Conservation (phyloP, 2,888 invertebrate genomes). For the Ellobium chinense region DNA sequence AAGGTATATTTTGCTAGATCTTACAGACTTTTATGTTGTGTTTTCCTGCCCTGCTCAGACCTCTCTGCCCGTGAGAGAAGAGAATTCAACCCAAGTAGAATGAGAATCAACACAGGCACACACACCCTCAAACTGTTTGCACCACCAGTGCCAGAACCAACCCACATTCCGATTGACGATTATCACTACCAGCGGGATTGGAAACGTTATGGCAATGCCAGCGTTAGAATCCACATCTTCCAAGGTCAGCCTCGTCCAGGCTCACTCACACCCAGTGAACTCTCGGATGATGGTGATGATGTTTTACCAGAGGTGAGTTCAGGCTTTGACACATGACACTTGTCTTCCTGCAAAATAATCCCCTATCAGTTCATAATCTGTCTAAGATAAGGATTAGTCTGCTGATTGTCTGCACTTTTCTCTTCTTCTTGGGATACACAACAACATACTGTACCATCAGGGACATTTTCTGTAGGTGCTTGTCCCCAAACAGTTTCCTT, state of each 20-base stretch:
- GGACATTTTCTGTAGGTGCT: too few species aligned
- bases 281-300: slow-evolving; percentile 73
- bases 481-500: too few species aligned
- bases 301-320: slow-evolving; percentile 66
- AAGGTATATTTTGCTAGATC: background rate
- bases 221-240: slow-evolving; percentile 71
- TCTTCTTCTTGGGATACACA: too few species aligned
- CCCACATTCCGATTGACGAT: slow-evolving; percentile 65
- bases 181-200: slow-evolving; percentile 62
- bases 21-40: background rate
- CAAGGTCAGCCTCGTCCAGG: slow-evolving; percentile 73
- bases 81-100: slow-evolving; percentile 63
- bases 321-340: too few species aligned
- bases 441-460: too few species aligned
- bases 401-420: too few species aligned
- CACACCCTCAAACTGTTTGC: slow-evolving; percentile 69
- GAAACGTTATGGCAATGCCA: slow-evolving; percentile 67
- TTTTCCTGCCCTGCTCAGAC: slow-evolving; percentile 47
- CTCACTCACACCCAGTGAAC: slow-evolving; percentile 75
- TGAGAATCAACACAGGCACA: slow-evolving; percentile 72
- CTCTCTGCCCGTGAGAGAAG: slow-evolving; percentile 59
- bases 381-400: too few species aligned
- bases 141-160: slow-evolving; percentile 72
- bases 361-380: too few species aligned
- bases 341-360: too few species aligned